Evolutionary conservation across 2,888 invertebrate genomes (phyloP).

Genomic region (Leucozona laternaria): DNA sequence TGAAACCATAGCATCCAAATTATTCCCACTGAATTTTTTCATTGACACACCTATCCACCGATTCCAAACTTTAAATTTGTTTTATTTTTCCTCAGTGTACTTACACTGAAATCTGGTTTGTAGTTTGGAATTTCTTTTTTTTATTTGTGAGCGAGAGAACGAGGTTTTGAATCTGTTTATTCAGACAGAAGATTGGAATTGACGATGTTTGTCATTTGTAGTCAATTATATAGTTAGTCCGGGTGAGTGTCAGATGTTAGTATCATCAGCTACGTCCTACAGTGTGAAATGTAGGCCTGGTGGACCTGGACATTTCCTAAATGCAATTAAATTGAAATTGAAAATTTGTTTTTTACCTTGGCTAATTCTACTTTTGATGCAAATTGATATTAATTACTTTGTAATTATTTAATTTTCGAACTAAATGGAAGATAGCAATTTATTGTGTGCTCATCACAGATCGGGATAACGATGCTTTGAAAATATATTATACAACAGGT

Average conservation of each 20-base stretch:
- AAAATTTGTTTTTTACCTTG: slow-evolving; percentile 34
- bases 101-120: slow-evolving; percentile 46
- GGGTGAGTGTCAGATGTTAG: slow-evolving; percentile 23
- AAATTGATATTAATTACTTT: slow-evolving; percentile 64
- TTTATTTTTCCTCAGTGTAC: neutral
- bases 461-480: too few species aligned
- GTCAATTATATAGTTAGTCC: slow-evolving; percentile 54
- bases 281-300: neutral
- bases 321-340: slow-evolving; percentile 57
- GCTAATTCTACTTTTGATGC: slow-evolving; percentile 50
- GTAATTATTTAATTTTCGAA: slow-evolving; percentile 35
- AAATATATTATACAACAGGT: slow-evolving; percentile 17
- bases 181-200: slow-evolving; percentile 58
- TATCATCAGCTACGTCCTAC: neutral
- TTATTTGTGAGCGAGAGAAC: slow-evolving; percentile 13
- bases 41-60: too few species aligned
- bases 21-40: too few species aligned
- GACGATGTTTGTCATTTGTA: slow-evolving; percentile 69
- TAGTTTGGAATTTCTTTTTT: slow-evolving; percentile 8
- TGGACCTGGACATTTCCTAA: slow-evolving; percentile 15
- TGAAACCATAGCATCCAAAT: too few species aligned
- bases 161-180: slow-evolving; percentile 39
- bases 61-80: too few species aligned
- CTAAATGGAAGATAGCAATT: neutral
- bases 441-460: neutral